Evolutionary conservation across 2,888 invertebrate species (phyloP), one percentile per base, ranked within the genome.

Genomic region (Drosophila tripunctata): DNA sequence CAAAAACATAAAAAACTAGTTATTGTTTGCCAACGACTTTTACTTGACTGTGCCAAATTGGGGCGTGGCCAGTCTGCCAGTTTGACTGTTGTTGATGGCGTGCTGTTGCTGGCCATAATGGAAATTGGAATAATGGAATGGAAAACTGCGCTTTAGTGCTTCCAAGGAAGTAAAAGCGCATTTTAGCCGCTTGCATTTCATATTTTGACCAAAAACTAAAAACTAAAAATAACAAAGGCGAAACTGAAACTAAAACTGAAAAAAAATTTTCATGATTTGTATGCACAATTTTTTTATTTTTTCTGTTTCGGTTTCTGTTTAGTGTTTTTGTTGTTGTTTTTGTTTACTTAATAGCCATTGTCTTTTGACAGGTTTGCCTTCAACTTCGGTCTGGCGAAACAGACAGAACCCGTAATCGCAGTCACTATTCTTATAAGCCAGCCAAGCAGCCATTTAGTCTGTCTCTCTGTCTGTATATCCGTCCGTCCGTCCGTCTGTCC

Each of bases 361-460:
- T 82, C 87, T 87, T 81, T 81, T 85, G 87, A 78, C 78, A 87
- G 47, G 83, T 88, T 88, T 77, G 80, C 83, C 83, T 84, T 88
- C 88, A 84, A 83, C 83, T 86, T 83, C 84, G 78, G 67, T 62
- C 78, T 67, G 77, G 50, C 69, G 71, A 61, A 73, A 50, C 64
- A 41, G 38, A 50, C 72, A 79, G 75, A 78, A 79, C 71, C 64
- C 80, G 80, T 83, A 79, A 75, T 65, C 62, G 75, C 62, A 67
- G 67, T 61, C 47, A 64, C 72, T 85, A 65, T 63, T 75, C 51
- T 65, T 56, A 44, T 21, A 36, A 55, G 56, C 33, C 56, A 50
- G 43, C 14, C 33, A 48, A 38, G 21, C 63, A 57, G 43, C 31
- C 56, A 48, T 36, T 15, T 22, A 2, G 35, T 36, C 36, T 2